Percentiles rank a stretch among this genome's conserved stretches.
These are phyloP conservation scores for Lonchura striata DNA, from an alignment of 2,113 vertebrate genomes.

Conservation along the genomic window DNA sequence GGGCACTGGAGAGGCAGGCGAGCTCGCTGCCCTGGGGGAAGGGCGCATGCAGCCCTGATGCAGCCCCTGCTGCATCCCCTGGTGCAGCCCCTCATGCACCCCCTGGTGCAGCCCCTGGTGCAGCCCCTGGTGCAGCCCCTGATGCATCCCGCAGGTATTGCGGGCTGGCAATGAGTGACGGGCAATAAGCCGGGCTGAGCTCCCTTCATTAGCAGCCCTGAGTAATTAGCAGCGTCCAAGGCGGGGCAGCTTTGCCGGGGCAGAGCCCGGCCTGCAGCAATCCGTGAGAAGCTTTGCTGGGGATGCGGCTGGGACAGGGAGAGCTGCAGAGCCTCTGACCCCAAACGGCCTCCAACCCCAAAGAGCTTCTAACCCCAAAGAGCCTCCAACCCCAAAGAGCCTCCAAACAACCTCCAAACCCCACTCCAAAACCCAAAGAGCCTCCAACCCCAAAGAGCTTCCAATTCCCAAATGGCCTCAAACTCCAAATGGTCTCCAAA, in stretches of 20 bases:
- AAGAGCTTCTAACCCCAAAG: not conserved
- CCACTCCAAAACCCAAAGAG: too few relatives aligned
- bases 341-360: not conserved
- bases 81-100: too few relatives aligned
- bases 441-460: too few relatives aligned
- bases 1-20: not conserved
- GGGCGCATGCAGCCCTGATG: constrained; percentile 12
- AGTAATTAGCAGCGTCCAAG: constrained; percentile 68
- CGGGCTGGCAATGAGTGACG: constrained; percentile 9
- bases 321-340: not conserved
- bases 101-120: not conserved
- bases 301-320: constrained; percentile 21
- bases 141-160: not conserved
- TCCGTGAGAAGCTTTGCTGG: constrained; percentile 47
- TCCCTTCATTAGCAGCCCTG: constrained; percentile 62
- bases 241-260: constrained; percentile 66
- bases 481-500: not conserved
- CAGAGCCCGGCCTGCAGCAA: constrained; percentile 32
- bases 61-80: not conserved
- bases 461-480: not conserved
- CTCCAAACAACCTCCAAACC: too few relatives aligned
- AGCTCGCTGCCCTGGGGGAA: constrained; percentile 13
- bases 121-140: too few relatives aligned
- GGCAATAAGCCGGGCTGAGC: constrained; percentile 58
- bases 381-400: too few relatives aligned